Percentiles rank a stretch among this genome's conserved stretches.
Conservation (phyloP, 2,113 vertebrate species). For the Dipodomys spectabilis region DNA sequence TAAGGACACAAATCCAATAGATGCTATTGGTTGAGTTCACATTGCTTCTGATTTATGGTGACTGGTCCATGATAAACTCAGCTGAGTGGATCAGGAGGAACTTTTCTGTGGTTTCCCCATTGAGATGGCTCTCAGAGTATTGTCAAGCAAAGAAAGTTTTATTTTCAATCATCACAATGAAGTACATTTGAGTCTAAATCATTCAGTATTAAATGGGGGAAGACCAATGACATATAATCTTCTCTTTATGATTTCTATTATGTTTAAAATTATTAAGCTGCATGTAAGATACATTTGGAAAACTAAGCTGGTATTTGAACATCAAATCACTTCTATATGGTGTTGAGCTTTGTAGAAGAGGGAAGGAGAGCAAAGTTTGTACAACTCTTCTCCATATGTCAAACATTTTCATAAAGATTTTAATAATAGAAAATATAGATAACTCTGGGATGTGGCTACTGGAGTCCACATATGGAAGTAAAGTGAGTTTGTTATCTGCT, state of each 20-base stretch:
- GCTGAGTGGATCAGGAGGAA: not conserved
- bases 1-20: not conserved
- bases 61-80: not conserved
- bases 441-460: not conserved
- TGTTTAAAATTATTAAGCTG: not conserved
- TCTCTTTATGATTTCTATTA: constrained; percentile 26
- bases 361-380: not conserved
- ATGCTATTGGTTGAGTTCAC: not conserved
- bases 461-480: not conserved
- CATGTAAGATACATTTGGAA: not conserved
- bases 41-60: constrained; percentile 8
- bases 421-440: constrained; percentile 30
- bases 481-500: not conserved
- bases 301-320: not conserved
- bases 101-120: not conserved
- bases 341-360: not conserved
- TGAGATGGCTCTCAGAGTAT: not conserved
- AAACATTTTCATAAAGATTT: constrained; percentile 17
- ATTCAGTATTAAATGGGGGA: not conserved
- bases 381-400: not conserved
- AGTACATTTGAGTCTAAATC: not conserved
- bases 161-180: not conserved
- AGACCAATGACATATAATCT: not conserved
- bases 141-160: not conserved
- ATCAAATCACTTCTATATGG: fast-evolving